phyloP scores from a whole-genome alignment of 2,888 invertebrate genomes.

The Icerya purchasi region DNA sequence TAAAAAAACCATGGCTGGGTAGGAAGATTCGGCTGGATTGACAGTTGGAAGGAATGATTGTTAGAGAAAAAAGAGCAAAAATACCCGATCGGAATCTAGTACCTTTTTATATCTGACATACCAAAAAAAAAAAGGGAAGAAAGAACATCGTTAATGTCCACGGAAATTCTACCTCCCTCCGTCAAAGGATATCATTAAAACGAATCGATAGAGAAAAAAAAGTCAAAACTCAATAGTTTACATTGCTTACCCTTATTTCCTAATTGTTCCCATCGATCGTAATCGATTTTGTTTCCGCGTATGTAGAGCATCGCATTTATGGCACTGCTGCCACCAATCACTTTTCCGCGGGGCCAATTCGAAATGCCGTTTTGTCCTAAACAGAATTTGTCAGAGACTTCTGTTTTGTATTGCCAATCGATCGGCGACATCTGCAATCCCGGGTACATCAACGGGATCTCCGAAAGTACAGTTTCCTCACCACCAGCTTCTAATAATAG shows the following conservation, averaged over 20 bases:
- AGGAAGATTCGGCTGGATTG: no score
- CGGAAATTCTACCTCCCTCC: no score
- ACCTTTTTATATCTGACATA: no score
- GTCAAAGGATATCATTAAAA: no score
- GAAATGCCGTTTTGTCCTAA: slow-evolving; percentile 27
- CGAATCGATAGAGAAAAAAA: no score
- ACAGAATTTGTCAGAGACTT: slow-evolving; percentile 37
- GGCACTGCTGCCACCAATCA: slow-evolving; percentile 53
- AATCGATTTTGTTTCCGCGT: slow-evolving; percentile 61
- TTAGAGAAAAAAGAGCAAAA: no score
- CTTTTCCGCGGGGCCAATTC: slow-evolving; percentile 30
- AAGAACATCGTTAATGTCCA: no score
- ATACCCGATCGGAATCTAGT: no score
- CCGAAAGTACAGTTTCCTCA: slow-evolving; percentile 47
- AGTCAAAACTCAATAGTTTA: slow-evolving; percentile 11
- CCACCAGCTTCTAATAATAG: slow-evolving; percentile 60
- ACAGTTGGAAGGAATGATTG: no score
- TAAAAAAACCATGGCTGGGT: no score
- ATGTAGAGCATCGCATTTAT: slow-evolving; percentile 79
- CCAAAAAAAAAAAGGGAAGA: no score
- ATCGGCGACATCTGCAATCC: slow-evolving; percentile 45
- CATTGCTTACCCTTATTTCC: slow-evolving; percentile 30
- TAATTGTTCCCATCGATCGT: slow-evolving; percentile 57
- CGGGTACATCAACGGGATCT: slow-evolving; percentile 48
- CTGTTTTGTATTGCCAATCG: slow-evolving; percentile 65